phyloP scores from a whole-genome alignment of 2,797 vertebrate genomes.

The Acrossocheilus wenchowensis region DNA sequence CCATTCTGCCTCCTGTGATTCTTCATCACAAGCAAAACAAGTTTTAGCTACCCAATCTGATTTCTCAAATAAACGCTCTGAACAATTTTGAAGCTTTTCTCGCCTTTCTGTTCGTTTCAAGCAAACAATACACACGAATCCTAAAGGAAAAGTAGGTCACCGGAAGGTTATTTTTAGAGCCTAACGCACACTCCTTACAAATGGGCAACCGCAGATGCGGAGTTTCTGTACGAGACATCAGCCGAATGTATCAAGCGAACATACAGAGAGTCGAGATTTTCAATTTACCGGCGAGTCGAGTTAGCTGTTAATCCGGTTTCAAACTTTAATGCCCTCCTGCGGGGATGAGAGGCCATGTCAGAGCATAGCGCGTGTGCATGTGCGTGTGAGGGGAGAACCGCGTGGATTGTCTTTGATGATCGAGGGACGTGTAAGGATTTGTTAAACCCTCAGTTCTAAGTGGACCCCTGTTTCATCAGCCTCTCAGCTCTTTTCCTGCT shows the following conservation, averaged over 20 bases:
- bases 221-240: conserved; percentile 68
- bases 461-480: conserved; percentile 78
- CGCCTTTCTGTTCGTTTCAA: conserved; percentile 28
- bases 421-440: conserved; percentile 69
- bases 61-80: conserved; percentile 46
- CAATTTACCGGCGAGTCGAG: conserved; percentile 69
- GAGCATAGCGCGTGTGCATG: conserved; percentile 60
- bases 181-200: conserved; percentile 68
- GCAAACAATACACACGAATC: conserved; percentile 71
- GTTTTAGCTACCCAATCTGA: conserved; percentile 54
- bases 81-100: conserved; percentile 44
- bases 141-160: conserved; percentile 78
- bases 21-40: conserved; percentile 41
- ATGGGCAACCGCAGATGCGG: conserved; percentile 70
- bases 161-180: conserved; percentile 78
- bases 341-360: conserved; percentile 70
- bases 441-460: conserved; percentile 76
- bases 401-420: conserved; percentile 74
- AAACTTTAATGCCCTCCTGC: conserved; percentile 73
- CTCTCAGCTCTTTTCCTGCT: conserved; percentile 65
- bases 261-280: conserved; percentile 70
- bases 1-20: conserved; percentile 20
- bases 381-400: conserved; percentile 58
- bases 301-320: conserved; percentile 76
- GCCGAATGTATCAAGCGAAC: conserved; percentile 67